Conservation (phyloP, 1,140 invertebrate genomes). For the Arctopsyche grandis region DNA sequence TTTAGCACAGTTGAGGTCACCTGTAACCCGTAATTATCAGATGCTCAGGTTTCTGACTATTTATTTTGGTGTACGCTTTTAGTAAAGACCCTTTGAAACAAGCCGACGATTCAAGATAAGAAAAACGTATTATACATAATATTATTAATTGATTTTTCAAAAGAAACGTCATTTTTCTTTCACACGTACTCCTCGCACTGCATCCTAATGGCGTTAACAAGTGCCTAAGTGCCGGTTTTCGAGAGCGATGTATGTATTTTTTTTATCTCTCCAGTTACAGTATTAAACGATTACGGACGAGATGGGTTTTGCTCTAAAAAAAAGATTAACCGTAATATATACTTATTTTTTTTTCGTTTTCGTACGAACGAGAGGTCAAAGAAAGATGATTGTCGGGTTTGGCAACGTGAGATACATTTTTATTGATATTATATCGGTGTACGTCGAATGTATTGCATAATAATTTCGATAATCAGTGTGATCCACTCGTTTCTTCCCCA, state of each 20-base stretch:
- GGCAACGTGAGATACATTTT: slow-evolving; percentile 32
- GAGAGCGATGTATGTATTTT: slow-evolving; percentile 1
- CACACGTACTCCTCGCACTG: slow-evolving; percentile 25
- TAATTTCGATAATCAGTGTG: slow-evolving; percentile 18
- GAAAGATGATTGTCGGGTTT: slow-evolving; percentile 32
- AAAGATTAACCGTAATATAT: slow-evolving; percentile 32
- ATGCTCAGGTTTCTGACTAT: slow-evolving; percentile 25
- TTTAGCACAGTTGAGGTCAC: slow-evolving; percentile 21
- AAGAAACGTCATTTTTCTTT: slow-evolving; percentile 32
- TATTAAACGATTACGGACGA: slow-evolving; percentile 29
- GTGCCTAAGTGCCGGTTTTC: slow-evolving; percentile 37
- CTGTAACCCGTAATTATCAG: slow-evolving; percentile 42
- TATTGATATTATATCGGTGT: slow-evolving; percentile 28
- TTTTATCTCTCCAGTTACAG: slow-evolving; percentile 5
- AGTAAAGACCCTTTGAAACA: slow-evolving; percentile 19
- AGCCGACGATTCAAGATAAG: slow-evolving; percentile 50
- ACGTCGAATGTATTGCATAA: slow-evolving; percentile 12
- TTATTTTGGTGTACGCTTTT: slow-evolving; percentile 30
- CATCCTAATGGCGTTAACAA: slow-evolving; percentile 41
- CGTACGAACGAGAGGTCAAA: slow-evolving; percentile 19
- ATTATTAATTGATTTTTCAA: slow-evolving; percentile 53
- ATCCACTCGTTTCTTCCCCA: neutral
- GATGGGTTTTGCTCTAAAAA: slow-evolving; percentile 28
- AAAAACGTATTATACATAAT: slow-evolving; percentile 41
- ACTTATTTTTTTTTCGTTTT: slow-evolving; percentile 6